Conservation (phyloP, 2,888 invertebrate species). For the Scaeva pyrastri region DNA sequence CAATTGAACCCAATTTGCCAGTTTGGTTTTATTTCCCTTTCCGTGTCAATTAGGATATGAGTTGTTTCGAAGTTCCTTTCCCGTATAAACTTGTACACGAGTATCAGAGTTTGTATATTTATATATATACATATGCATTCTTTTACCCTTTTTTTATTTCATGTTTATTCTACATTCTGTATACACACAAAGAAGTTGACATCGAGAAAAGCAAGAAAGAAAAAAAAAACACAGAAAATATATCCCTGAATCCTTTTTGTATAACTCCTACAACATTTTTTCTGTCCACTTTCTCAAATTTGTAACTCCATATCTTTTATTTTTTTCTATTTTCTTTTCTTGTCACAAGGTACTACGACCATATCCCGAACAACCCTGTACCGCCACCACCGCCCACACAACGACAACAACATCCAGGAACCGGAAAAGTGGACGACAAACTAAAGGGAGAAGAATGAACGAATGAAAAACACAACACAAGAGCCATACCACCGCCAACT, state of each 20-base stretch:
- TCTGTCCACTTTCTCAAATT: constrained; percentile 59
- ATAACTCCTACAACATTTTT: constrained; percentile 27
- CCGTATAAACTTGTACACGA: background rate
- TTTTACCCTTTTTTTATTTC: constrained; percentile 10
- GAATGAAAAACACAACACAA: constrained; percentile 37
- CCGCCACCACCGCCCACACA: constrained; percentile 61
- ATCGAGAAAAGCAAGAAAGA: background rate
- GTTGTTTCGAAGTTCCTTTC: constrained; percentile 49
- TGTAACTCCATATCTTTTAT: constrained; percentile 28
- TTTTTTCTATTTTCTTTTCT: constrained; percentile 25
- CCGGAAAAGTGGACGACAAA: constrained; percentile 75
- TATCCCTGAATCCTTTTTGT: constrained; percentile 27
- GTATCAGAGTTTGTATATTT: no score
- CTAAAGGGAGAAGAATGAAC: constrained; percentile 65
- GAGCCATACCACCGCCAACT: constrained; percentile 45
- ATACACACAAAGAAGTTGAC: constrained; percentile 29
- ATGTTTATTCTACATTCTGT: constrained; percentile 20
- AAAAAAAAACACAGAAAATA: constrained; percentile 32
- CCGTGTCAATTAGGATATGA: constrained; percentile 74
- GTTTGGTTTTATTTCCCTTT: constrained; percentile 72
- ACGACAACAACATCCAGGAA: constrained; percentile 68
- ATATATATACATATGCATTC: background rate
- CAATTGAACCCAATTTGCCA: constrained; percentile 57
- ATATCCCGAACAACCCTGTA: constrained; percentile 43
- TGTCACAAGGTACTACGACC: no score